A percentile compares a stretch with the other conserved stretches of the same genome.
Evolutionary conservation across 2,113 vertebrate genomes (phyloP).

Genomic region (Odontophorus gujanensis): DNA sequence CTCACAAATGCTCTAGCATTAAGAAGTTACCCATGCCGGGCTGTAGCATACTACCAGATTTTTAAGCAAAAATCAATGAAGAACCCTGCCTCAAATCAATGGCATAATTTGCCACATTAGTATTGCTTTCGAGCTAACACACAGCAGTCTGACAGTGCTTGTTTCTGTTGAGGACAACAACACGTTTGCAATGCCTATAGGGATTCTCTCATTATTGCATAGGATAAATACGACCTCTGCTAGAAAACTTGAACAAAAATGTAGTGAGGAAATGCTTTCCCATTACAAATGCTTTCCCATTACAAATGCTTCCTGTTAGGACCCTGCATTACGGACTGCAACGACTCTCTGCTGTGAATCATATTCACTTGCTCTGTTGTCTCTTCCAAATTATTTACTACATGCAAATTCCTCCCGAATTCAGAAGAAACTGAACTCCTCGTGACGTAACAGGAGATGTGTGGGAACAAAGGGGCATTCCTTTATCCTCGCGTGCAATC

Average conservation of each 20-base stretch:
- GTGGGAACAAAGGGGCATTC: constrained; percentile 80
- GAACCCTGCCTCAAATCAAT: constrained; percentile 70
- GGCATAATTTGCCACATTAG: constrained; percentile 58
- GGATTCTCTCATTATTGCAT: not conserved
- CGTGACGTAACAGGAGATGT: constrained; percentile 80
- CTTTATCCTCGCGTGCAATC: constrained; percentile 76
- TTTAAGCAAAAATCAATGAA: constrained; percentile 48
- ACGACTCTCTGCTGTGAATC: not conserved
- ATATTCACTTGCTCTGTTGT: not conserved
- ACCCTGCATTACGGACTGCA: not conserved
- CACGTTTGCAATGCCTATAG: not conserved
- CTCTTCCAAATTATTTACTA: constrained; percentile 43
- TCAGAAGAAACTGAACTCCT: constrained; percentile 68
- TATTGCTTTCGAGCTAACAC: constrained; percentile 32
- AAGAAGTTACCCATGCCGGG: constrained; percentile 17
- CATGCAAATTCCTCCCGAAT: constrained; percentile 55
- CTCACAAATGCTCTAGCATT: not conserved
- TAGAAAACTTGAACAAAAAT: not conserved
- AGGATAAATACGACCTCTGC: not conserved
- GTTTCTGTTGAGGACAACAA: not conserved
- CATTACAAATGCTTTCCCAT: not conserved
- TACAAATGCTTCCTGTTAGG: not conserved
- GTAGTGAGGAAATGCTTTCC: constrained; percentile 6
- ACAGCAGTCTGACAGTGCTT: constrained; percentile 1
- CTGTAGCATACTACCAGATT: constrained; percentile 1